Evolutionary conservation across 2,888 invertebrate genomes (phyloP).

Genomic region (Cetonia aurata): DNA sequence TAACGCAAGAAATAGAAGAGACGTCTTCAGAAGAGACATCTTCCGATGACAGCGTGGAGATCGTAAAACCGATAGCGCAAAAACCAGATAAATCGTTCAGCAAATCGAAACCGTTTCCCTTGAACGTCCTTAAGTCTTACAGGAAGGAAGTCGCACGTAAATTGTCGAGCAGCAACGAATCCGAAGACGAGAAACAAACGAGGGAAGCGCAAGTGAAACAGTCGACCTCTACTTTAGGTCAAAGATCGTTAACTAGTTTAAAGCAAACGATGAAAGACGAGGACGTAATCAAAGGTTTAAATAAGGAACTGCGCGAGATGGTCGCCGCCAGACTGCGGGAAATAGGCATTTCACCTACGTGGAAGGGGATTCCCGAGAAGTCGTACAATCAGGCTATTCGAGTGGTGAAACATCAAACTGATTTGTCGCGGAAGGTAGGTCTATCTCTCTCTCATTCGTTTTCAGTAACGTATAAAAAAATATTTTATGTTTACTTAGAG

Average conservation of each 20-base stretch:
- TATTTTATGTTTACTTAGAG: slow-evolving; percentile 47
- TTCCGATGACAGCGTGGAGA: slow-evolving; percentile 23
- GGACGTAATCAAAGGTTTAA: slow-evolving; percentile 48
- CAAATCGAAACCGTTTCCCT: background rate
- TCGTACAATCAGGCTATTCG: slow-evolving; percentile 72
- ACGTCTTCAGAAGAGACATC: slow-evolving; percentile 21
- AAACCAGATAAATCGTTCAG: background rate
- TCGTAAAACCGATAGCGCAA: slow-evolving; percentile 5
- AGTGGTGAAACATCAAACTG: slow-evolving; percentile 71
- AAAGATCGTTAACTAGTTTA: slow-evolving; percentile 53
- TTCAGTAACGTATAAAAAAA: background rate
- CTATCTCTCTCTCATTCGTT: background rate
- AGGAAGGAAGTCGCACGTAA: background rate
- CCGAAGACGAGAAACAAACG: background rate
- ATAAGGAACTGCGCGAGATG: slow-evolving; percentile 54
- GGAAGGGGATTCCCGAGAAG: slow-evolving; percentile 70
- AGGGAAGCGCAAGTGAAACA: slow-evolving; percentile 34
- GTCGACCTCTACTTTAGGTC: slow-evolving; percentile 52
- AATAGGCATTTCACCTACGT: slow-evolving; percentile 75
- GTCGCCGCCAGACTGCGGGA: slow-evolving; percentile 71
- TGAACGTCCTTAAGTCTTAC: no score
- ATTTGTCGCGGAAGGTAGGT: slow-evolving; percentile 71
- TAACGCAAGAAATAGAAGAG: background rate
- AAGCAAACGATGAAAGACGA: slow-evolving; percentile 51
- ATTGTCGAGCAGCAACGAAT: slow-evolving; percentile 14